Base-by-base conservation (phyloP, 2,797 vertebrate genomes). In the Pipistrellus pipistrellus region DNA sequence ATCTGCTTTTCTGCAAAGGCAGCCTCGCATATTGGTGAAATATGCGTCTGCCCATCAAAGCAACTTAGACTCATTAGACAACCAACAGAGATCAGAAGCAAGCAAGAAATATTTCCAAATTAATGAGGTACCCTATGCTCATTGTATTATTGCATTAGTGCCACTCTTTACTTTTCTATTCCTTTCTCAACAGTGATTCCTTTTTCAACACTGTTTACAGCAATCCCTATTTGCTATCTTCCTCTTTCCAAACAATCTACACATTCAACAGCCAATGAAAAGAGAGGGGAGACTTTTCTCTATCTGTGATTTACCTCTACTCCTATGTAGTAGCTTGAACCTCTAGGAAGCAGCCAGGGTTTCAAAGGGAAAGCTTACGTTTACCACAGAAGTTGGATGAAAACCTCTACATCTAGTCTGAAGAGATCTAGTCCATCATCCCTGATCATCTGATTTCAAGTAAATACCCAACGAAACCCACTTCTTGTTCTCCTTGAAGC, bases 11-110 rank as follows among this genome's bases (percentile, higher is more conserved):
- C 85, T 81, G 57, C 71, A 93, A 69, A 35, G 55, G 32, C 71
- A 89, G 21, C 30, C 7, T 12, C 18, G 30, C 62, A 84, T 8
- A 71, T 44, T 0, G 0, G 38, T 35, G 23, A 96, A 97, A 93
- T 84, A 93, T 27, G 23, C 55, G 87, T 20, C 44, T 95, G 86
- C 72, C 73, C n/a, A 85, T 87, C 83, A 97, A 96, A 91, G 76
- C 66, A 96, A 93, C 44, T 91, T 73, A 53, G 66, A 88, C 68
- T 84, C 53, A 75, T 82, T 46, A 93, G 82, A 84, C 73, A 90
- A 90, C 85, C 80, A 91, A 95, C 87, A 85, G 8, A 71, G 64
- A 77, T 27, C 93, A 93, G 35, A 97, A 96, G 80, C 55, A 96
- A 96, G 77, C 55, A 90, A 6, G 83, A 64, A 72, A 57, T 17